Conservation (phyloP, 2,113 vertebrate genomes). For the Bungarus multicinctus region DNA sequence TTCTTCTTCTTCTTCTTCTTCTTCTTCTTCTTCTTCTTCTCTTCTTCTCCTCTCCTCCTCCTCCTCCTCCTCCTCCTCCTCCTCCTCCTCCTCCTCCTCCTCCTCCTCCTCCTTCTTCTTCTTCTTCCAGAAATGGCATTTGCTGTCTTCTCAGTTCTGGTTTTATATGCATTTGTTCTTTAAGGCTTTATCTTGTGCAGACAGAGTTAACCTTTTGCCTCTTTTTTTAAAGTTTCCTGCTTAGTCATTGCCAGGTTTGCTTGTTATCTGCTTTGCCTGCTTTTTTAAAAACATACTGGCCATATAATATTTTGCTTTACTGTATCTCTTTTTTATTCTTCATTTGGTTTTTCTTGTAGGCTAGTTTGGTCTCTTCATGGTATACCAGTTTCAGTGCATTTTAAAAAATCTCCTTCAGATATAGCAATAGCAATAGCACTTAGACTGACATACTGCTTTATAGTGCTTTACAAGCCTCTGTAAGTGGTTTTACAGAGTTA, state of each 20-base stretch:
- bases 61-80: no score
- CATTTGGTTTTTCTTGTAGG: neutral
- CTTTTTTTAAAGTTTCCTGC: neutral
- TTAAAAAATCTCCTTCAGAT: neutral
- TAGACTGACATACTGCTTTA: no score
- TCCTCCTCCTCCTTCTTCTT: no score
- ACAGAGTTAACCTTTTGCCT: neutral
- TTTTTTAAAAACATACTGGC: neutral
- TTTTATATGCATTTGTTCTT: neutral
- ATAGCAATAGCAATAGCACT: neutral
- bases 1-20: no score
- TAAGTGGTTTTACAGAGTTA: no score
- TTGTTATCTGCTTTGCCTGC: neutral
- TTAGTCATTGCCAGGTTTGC: neutral
- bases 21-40: no score
- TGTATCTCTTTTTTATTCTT: neutral
- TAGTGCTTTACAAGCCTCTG: no score
- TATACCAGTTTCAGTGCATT: neutral
- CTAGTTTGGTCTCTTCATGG: neutral
- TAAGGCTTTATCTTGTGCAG: neutral
- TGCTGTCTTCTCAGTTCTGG: neutral
- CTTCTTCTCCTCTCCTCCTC: no score
- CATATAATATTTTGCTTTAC: neutral
- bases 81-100: no score
- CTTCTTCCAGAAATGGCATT: neutral